phyloP scores from a whole-genome alignment of 2,888 invertebrate genomes.

The Ctenicera cuprea region DNA sequence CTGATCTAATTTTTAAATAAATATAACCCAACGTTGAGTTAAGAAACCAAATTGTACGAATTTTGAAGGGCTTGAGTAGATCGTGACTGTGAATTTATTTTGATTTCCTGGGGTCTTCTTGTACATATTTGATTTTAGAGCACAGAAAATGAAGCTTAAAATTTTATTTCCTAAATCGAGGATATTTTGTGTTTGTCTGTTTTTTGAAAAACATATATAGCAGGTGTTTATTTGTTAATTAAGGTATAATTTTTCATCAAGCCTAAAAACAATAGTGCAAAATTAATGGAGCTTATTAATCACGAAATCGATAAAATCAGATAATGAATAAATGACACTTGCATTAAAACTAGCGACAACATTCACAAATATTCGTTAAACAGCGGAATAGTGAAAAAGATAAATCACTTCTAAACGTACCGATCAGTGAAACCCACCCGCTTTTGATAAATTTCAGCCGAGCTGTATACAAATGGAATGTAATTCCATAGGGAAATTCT shows the following conservation, averaged over 20 bases:
- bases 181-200: too few species aligned
- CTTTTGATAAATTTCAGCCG: conserved; percentile 63
- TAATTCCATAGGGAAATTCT: conserved; percentile 68
- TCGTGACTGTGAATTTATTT: conserved; percentile 37
- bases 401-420: conserved; percentile 66
- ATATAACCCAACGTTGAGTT: conserved; percentile 2
- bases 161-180: too few species aligned
- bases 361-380: conserved; percentile 60
- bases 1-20: conserved; percentile 34
- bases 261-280: neutral
- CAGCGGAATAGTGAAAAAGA: conserved; percentile 64
- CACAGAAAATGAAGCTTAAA: neutral
- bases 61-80: conserved; percentile 15
- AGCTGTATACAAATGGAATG: conserved; percentile 65
- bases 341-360: conserved; percentile 60
- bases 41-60: conserved; percentile 16
- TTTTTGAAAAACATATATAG: too few species aligned
- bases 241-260: neutral
- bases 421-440: conserved; percentile 57
- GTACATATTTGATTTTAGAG: too few species aligned
- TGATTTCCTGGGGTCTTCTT: neutral
- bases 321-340: conserved; percentile 60
- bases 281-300: conserved; percentile 25
- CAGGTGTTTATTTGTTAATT: neutral
- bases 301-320: conserved; percentile 56